phyloP scores from a whole-genome alignment of 2,113 vertebrate species.

The Melanostigma gelatinosum region DNA sequence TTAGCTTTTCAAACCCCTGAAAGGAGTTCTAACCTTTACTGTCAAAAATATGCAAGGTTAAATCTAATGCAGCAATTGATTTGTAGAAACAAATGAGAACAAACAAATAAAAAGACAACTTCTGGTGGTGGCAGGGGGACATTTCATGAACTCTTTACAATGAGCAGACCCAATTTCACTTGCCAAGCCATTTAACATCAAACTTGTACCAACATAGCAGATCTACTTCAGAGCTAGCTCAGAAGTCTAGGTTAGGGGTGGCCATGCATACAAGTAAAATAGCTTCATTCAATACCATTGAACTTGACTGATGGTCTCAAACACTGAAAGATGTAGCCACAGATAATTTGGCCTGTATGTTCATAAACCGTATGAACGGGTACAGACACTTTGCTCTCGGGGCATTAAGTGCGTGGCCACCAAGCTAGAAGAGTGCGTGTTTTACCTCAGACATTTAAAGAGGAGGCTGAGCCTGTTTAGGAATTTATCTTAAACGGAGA shows the following conservation, averaged over 20 bases:
- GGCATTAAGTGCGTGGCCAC: conserved; percentile 69
- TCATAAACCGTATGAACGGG: conserved; percentile 40
- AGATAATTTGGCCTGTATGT: conserved; percentile 43
- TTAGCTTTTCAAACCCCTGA: conserved; percentile 68
- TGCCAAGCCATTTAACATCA: conserved; percentile 25
- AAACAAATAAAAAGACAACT: conserved; percentile 10
- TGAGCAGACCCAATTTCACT: conserved; percentile 54
- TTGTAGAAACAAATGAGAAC: not conserved
- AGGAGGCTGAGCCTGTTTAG: conserved; percentile 46
- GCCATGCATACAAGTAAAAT: conserved; percentile 22
- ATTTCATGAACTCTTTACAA: conserved; percentile 44
- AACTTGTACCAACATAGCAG: conserved; percentile 39
- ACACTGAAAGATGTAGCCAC: conserved; percentile 40
- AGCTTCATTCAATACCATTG: conserved; percentile 15
- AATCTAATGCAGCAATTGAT: conserved; percentile 42
- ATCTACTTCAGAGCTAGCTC: not conserved
- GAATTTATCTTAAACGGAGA: conserved; percentile 42
- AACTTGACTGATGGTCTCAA: conserved; percentile 19
- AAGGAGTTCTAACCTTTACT: conserved; percentile 57
- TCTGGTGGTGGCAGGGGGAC: conserved; percentile 42
- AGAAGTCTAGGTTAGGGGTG: not conserved
- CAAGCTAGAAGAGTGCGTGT: conserved; percentile 35
- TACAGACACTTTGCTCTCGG: conserved; percentile 55
- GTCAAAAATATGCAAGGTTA: conserved; percentile 52
- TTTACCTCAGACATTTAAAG: conserved; percentile 44